Evolutionary conservation across 2,113 vertebrate species (phyloP), one percentile per base, ranked within the genome.

Genomic region (Paradisaea rubra): DNA sequence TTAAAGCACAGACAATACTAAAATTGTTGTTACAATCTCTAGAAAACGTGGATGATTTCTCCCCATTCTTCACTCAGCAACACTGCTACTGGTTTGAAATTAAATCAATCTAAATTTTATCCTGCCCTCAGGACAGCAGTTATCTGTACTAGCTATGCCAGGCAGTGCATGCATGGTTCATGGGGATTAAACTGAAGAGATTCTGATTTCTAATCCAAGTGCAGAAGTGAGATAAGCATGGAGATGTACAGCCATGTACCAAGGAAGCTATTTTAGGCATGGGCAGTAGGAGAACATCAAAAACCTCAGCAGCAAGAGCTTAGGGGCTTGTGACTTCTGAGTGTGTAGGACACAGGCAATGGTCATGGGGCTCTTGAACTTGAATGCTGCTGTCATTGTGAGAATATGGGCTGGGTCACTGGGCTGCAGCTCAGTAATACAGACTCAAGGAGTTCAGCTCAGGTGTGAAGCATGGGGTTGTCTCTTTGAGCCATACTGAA

Each of bases 391-490:
- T 50, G 61, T 60, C 35, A 6, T 31, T 45, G 17, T 1, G 7
- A 74, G 27, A 44, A 19, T 19, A 11, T 6, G 39, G 45, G 9
- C 56, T 44, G 56, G 56, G 16, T 53, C 47, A 53, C 74, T 0
- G 2, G 35, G 41, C 53, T 74, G 21, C 69, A 68, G 44, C 49
- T 91, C 66, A 53, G 28, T 28, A 30, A 13, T 2, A 12, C 22
- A 79, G 31, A 19, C 17, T 76, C 0, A 0, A 81, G 49, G 37
- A 53, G 53, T 19, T 84, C 61, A 72, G 45, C 54, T 66, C 5
- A 3, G 15, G 22, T 64, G 30, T n/a, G 49, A 76, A 80, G 64
- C 39, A 45, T 0, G 0, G 17, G 16, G 8, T 8, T 61, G n/a
- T 16, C 33, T 69, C 53, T 86, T 33, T 41, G 35, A 71, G 28